These are phyloP conservation scores for Onychomys leucogaster DNA, from an alignment of 2,797 vertebrate species.

Conservation along the genomic window DNA sequence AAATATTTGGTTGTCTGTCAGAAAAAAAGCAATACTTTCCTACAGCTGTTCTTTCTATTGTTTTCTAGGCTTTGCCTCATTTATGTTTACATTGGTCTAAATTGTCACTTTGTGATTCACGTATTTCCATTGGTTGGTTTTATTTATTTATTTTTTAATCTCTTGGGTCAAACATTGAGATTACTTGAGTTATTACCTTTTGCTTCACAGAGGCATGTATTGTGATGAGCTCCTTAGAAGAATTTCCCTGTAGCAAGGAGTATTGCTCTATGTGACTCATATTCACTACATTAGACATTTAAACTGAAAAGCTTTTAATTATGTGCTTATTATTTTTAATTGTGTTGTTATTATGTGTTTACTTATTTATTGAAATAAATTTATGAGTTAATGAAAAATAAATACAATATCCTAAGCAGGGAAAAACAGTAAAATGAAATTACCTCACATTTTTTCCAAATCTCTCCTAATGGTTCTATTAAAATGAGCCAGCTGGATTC, in stretches of 20 bases:
- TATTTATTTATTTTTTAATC: background rate
- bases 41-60: background rate
- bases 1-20: background rate
- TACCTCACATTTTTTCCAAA: background rate
- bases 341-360: background rate
- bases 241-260: background rate
- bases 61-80: background rate
- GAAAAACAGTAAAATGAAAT: background rate
- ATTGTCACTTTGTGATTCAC: background rate
- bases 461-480: background rate
- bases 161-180: background rate
- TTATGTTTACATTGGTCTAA: background rate
- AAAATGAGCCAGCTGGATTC: background rate
- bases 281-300: background rate
- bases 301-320: slow-evolving; percentile 3
- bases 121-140: background rate
- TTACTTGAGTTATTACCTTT: background rate
- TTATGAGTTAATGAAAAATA: background rate
- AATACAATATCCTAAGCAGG: background rate
- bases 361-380: background rate
- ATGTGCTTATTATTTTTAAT: background rate
- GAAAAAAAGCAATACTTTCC: background rate
- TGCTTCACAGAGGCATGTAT: background rate
- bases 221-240: background rate
- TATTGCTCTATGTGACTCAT: background rate